Percentiles rank a stretch among this genome's conserved stretches.
phyloP scores from a whole-genome alignment of 2,888 invertebrate genomes.

The Eupsilia transversa region DNA sequence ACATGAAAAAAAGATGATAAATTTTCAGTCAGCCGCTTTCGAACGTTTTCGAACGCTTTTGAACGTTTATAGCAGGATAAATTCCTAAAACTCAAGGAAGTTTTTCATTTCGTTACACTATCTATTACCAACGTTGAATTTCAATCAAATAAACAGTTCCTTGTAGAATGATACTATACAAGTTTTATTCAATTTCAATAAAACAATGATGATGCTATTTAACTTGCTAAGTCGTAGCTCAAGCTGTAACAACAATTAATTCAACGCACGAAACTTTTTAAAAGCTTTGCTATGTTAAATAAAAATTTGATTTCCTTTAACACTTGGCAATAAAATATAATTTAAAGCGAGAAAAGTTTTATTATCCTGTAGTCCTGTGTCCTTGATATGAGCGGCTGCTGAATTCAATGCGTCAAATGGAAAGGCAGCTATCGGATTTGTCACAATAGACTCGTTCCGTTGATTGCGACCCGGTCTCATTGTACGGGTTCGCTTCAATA shows the following conservation, averaged over 20 bases:
- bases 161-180: not conserved
- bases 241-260: slow-evolving; percentile 15
- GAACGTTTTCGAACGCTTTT: too few species aligned
- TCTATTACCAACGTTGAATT: not conserved
- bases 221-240: not conserved
- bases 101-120: too few species aligned
- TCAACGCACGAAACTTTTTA: slow-evolving; percentile 36
- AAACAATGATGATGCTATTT: not conserved
- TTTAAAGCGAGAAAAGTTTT: not conserved
- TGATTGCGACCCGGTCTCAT: slow-evolving; percentile 80
- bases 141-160: not conserved
- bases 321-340: slow-evolving; percentile 26
- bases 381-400: slow-evolving; percentile 44
- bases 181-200: not conserved
- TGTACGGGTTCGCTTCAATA: slow-evolving; percentile 76
- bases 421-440: slow-evolving; percentile 70
- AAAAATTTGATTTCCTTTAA: slow-evolving; percentile 33
- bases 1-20: too few species aligned
- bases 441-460: slow-evolving; percentile 80
- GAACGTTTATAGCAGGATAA: too few species aligned
- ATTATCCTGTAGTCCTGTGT: slow-evolving; percentile 28
- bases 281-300: slow-evolving; percentile 51
- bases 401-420: slow-evolving; percentile 70
- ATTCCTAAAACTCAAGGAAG: too few species aligned
- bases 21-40: too few species aligned